A percentile compares a stretch with the other conserved stretches of the same genome.
Conservation (phyloP, 2,888 invertebrate species). For the Prenolepis imparis region DNA sequence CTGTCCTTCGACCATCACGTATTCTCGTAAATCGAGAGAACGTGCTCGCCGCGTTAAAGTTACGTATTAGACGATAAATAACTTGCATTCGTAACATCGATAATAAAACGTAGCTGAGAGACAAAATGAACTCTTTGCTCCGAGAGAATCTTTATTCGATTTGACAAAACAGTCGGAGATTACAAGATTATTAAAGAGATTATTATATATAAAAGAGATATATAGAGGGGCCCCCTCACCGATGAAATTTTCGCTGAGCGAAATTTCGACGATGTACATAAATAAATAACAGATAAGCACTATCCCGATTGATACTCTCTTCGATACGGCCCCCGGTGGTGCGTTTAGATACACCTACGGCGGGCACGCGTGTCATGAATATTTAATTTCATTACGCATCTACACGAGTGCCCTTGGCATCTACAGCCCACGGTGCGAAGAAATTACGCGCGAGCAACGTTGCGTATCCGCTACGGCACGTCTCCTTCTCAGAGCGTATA, state of each 20-base stretch:
- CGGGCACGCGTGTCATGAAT: neutral
- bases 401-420: neutral
- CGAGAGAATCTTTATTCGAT: neutral
- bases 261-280: neutral
- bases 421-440: neutral
- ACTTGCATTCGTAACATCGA: neutral
- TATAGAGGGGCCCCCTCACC: too few species aligned
- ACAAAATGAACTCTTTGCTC: neutral
- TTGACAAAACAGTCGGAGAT: neutral
- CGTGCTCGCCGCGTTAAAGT: neutral
- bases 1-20: neutral
- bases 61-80: neutral
- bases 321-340: neutral
- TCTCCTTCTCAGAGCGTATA: conserved; percentile 9
- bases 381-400: conserved; percentile 39
- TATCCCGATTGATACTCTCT: conserved; percentile 25
- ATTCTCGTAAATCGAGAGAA: neutral
- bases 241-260: neutral
- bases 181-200: neutral
- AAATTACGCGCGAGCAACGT: conserved; percentile 42
- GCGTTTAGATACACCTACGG: neutral
- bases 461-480: conserved; percentile 15
- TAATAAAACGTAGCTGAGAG: neutral
- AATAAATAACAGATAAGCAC: conserved; percentile 7
- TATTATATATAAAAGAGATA: too few species aligned